These are phyloP conservation scores for Andrena praecox DNA, from an alignment of 2,888 invertebrate species.

Conservation along the genomic window DNA sequence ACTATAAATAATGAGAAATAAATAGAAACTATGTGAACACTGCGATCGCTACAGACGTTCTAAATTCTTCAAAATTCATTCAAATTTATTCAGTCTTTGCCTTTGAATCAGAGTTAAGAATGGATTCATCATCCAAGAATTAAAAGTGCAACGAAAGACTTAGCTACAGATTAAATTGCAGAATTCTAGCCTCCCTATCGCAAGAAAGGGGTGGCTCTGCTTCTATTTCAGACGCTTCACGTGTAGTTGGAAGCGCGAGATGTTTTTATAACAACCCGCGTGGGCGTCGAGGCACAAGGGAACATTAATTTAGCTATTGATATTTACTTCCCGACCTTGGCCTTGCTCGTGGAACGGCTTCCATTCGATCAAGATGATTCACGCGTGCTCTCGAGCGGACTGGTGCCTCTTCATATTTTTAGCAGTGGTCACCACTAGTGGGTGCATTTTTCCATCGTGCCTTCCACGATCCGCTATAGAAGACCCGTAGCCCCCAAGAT, in stretches of 20 bases:
- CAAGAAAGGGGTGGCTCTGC: no score
- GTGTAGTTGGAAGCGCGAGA: not conserved
- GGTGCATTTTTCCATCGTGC: not conserved
- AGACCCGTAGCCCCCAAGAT: no score
- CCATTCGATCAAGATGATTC: constrained; percentile 78
- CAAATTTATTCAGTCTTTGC: no score
- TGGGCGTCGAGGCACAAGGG: constrained; percentile 48
- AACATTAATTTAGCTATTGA: constrained; percentile 78
- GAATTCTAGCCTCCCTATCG: no score
- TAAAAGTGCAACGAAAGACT: no score
- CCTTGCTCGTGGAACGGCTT: constrained; percentile 77
- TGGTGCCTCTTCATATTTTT: constrained; percentile 43
- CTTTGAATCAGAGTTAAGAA: no score
- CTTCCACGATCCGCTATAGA: no score
- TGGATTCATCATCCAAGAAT: no score
- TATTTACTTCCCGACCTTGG: constrained; percentile 78
- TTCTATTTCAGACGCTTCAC: not conserved
- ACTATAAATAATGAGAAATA: not conserved
- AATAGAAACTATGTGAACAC: not conserved
- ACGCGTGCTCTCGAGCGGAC: constrained; percentile 46
- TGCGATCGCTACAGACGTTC: no score
- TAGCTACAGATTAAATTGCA: no score
- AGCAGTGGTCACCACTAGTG: constrained; percentile 26
- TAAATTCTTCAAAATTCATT: no score
- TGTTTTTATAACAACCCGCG: constrained; percentile 46